Evolutionary conservation across 2,113 vertebrate species (phyloP), one percentile per base, ranked within the genome.

Genomic region (Apus apus): DNA sequence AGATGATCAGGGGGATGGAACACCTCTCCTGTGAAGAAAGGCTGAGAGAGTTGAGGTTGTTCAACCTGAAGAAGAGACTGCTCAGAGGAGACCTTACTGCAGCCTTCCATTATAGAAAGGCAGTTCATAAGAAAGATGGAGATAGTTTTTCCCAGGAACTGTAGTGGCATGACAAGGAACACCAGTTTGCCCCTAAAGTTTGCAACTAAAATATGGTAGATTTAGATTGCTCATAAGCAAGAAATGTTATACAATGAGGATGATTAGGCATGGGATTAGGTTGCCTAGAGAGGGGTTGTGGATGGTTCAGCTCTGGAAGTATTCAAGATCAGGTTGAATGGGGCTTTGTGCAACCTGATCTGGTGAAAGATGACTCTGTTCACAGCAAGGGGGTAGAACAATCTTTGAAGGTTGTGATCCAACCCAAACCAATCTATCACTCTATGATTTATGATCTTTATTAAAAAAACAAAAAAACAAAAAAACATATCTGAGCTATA

Each of bases 351-450:
- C 6, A 46, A 16, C 16, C 15, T 53, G 19, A 9, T 66, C 29
- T 80, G 36, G 10, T 53, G 51, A n/a, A 71, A 71, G 4, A 6
- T 62, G 7, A 22, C 7, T 34, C 25, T 18, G 17, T 1, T 6
- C 13, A 30, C 0, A 2, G 17, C 34, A 25, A 3, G n/a, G 15
- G 9, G 13, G 3, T 34, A 30, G 25, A 3, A 16, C 6, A 5
- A 21, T 62, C 14, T 60, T 68, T 60, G 27, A 89, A 68, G 5
- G 3, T 23, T 86, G 10, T 3, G 1, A 78, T 93, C 48, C 30
- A 76, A 16, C 9, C 27, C 14, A 77, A 77, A 46, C 11, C 3
- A 16, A 46, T 76, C 16, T 78, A 16, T 51, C 7, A n/a, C 62
- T 76, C 25, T 43, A 15, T 72, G 23, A 46, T 48, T 20, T 48